Percentiles rank a stretch among this genome's conserved stretches.
Evolutionary conservation across 2,113 vertebrate genomes (phyloP).

Genomic region (Pardalotus punctatus): DNA sequence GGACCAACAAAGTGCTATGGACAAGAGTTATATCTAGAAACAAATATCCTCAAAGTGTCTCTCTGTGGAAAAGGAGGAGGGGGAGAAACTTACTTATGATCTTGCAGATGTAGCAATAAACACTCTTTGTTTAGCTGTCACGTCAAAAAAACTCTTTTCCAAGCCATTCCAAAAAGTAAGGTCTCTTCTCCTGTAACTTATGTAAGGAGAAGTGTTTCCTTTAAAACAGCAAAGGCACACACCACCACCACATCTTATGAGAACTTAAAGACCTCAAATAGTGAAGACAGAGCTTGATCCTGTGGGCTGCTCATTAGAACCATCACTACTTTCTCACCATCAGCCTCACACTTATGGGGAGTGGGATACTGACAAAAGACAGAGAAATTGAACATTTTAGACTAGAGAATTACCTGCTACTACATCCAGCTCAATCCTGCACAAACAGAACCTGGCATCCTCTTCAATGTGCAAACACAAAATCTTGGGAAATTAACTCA

Average conservation of each 20-base stretch:
- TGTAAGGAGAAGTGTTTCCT: neutral
- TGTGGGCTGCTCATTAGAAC: neutral
- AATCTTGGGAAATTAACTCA: neutral
- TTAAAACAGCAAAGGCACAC: neutral
- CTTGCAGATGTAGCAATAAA: neutral
- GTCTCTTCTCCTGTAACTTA: neutral
- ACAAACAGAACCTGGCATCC: neutral
- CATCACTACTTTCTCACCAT: neutral
- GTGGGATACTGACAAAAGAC: neutral
- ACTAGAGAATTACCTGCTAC: neutral
- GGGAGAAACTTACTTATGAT: neutral
- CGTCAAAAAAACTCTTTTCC: neutral
- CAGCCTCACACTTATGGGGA: neutral
- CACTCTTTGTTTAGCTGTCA: neutral
- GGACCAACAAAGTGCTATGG: neutral
- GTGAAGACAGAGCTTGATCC: neutral
- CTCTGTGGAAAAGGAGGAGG: neutral
- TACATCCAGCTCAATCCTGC: neutral
- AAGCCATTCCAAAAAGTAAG: neutral
- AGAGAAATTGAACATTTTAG: neutral
- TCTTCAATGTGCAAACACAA: neutral
- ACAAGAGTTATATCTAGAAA: neutral
- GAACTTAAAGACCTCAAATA: neutral
- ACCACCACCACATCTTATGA: neutral
- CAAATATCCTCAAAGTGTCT: neutral